Base-by-base conservation (phyloP, 2,797 vertebrate genomes). In the Remorina albescens region DNA sequence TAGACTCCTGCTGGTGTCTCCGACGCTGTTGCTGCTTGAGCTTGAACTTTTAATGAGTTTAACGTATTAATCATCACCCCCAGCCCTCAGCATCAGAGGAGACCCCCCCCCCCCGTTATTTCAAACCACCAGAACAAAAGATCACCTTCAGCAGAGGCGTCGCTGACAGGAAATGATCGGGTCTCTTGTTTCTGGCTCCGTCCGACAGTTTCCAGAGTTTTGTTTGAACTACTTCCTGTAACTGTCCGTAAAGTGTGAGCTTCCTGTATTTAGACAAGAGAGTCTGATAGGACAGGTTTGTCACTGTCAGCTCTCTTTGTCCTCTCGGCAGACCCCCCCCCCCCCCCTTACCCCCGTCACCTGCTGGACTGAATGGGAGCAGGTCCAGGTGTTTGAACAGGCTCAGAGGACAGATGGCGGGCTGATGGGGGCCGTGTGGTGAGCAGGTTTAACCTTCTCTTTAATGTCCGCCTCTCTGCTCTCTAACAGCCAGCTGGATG, bases 391-490 rank as follows among this genome's bases (percentile, higher is more conserved):
- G 82, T 86, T 87, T 85, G 85, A 86, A 81, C 82, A 87, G 70
- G 64, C 23, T 79, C 81, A 82, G 64, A 80, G 77, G 76, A 66
- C 89, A 87, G 88, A 81, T 88, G 84, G 64, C 61, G 32, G 54
- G 54, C 62, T 47, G 74, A 37, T 34, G 1, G 36, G 13, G 44
- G 67, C 57, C 28, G 36, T 79, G 83, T 41, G 30, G 34, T 56
- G 25, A 2, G 11, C 1, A 44, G 53, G 36, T 61, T 54, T 76
- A 42, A 56, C 62, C 56, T 34, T 54, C 64, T 72, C 23, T 23
- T 2, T 6, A 34, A 15, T 9, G 50, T 47, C 75, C 57, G 10
- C 32, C 55, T 37, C n/a, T 19, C 0, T 8, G 18, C 19, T 21
- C 41, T 19, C 16, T 42, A 19, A 46, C 68, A 19, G 53, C 67